Evolutionary conservation across 2,113 vertebrate species (phyloP).

Genomic region (Odontesthes bonariensis): DNA sequence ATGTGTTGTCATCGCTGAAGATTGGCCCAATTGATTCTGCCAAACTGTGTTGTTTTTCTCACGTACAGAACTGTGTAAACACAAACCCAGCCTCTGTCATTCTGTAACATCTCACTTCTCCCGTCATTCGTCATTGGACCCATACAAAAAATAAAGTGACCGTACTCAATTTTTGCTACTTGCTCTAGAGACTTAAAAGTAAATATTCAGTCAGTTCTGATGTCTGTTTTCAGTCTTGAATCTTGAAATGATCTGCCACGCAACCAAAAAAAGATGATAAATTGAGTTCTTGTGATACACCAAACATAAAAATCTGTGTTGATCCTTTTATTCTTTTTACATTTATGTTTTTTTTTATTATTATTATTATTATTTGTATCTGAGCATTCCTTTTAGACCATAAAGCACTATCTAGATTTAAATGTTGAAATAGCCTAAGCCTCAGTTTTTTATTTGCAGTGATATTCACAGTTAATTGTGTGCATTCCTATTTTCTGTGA

Average conservation of each 20-base stretch:
- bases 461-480: too few relatives aligned
- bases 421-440: background rate
- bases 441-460: too few relatives aligned
- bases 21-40: constrained; percentile 10
- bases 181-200: too few relatives aligned
- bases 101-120: constrained; percentile 20
- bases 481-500: too few relatives aligned
- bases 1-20: constrained; percentile 1
- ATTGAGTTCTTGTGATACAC: background rate
- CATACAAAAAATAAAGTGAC: background rate
- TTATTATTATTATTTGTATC: background rate
- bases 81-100: constrained; percentile 12
- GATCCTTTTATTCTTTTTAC: too few relatives aligned
- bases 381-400: background rate
- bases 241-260: background rate
- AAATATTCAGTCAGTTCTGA: too few relatives aligned
- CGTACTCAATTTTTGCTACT: too few relatives aligned
- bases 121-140: background rate
- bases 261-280: constrained; percentile 2
- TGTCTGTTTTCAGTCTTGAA: too few relatives aligned
- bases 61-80: background rate
- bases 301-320: background rate
- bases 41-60: constrained; percentile 23
- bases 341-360: too few relatives aligned
- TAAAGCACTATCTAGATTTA: background rate